Base-by-base conservation (phyloP, 1,140 invertebrate genomes). In the Drosophila lacertosa region DNA sequence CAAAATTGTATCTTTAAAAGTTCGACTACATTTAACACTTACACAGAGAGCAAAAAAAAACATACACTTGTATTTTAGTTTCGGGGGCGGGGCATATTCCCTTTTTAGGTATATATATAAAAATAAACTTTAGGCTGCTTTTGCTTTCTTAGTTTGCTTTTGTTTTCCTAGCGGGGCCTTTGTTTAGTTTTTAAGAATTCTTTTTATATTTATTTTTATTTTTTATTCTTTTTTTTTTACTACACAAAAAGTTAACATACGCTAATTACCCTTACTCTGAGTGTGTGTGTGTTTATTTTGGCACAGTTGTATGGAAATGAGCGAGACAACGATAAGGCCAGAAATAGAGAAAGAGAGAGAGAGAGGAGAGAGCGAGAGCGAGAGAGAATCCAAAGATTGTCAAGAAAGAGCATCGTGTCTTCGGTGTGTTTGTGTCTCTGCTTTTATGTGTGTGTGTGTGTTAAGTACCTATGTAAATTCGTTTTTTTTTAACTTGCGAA, bases 391-490 rank as follows among this genome's bases (percentile, higher is more conserved):
- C 22, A 62, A 33, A 53, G 70, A 63, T 74, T 74, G 66, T 69
- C 51, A 22, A 57, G 42, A 39, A 39, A 39, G 62, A 45, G 51
- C 53, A 37, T 13, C 20, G 40, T 58, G 42, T 58, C 29, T 24
- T 37, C 11, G 26, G 26, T 29, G 26, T 29, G 26, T 29, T 5
- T 26, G 24, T 26, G 24, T 6, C 4, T 26, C 11, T 45, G 11
- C 13, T 40, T 39, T 7, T 50, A 29, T 50, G 13, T 50, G 13
- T 45, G 18, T 50, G 16, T 33, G 26, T 66, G 24, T 79, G 55
- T 80, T 74, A 58, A 59, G 63, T 75, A 70, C 59, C 82, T 82
- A 86, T 77, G 82, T 86, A 86, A 88, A 86, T 86, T 86, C 80
- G 80, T 84, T 74, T 84, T 77, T 65, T 67, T 60, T 32, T 51